Evolutionary conservation across 2,113 vertebrate genomes (phyloP).

Genomic region (Cnemophilus loriae): DNA sequence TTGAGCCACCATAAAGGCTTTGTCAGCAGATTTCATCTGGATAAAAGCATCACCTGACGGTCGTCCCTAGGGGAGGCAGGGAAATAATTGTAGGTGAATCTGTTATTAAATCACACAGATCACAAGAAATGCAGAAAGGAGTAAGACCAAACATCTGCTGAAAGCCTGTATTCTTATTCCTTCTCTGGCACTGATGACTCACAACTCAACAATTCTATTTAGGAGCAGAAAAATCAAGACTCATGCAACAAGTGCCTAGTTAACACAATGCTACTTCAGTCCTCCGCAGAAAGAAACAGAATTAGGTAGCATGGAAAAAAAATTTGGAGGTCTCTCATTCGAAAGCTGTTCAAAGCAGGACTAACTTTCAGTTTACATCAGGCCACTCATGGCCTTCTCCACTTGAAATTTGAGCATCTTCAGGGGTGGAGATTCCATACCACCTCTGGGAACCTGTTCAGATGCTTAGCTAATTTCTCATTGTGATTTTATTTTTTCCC

Average conservation of each 20-base stretch:
- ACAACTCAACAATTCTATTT: not conserved
- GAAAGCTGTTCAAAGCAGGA: not conserved
- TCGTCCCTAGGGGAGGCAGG: constrained; percentile 73
- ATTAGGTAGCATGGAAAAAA: not conserved
- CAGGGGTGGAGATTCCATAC: not conserved
- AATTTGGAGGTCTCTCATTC: not conserved
- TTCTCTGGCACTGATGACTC: not conserved
- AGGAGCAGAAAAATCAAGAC: not conserved
- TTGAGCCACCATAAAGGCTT: constrained; percentile 89
- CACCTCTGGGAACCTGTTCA: not conserved
- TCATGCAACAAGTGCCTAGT: not conserved
- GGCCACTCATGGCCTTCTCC: not conserved
- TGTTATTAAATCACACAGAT: not conserved
- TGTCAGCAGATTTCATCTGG: constrained; percentile 92
- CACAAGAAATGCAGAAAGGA: not conserved
- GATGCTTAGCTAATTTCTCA: not conserved
- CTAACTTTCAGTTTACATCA: not conserved
- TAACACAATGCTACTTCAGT: not conserved
- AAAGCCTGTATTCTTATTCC: not conserved
- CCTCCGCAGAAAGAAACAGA: not conserved
- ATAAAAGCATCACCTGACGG: constrained; percentile 96
- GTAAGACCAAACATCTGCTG: not conserved
- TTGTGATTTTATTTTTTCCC: not conserved
- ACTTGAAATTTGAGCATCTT: not conserved
- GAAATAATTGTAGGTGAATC: not conserved